Evolutionary conservation across 1,140 invertebrate species (phyloP), one percentile per base, ranked within the genome.

Genomic region (Oscheius sp.): DNA sequence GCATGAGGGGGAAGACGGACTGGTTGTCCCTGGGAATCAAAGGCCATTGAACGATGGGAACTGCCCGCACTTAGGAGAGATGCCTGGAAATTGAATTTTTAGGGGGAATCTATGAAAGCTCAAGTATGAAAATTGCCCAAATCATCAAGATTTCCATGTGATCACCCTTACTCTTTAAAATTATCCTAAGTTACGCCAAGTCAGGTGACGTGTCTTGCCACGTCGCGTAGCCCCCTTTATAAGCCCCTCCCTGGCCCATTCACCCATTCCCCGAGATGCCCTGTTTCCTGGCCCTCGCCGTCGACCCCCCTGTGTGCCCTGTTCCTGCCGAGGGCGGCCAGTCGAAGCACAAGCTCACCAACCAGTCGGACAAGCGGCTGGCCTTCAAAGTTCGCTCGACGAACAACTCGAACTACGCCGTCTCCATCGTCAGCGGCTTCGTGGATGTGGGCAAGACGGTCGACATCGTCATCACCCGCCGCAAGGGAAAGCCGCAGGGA

Each of bases 381-480:
- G 49, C 49, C 23, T 15, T 55, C 49, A 55, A 55, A 26, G 42
- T 0, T 0, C 42, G 42, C 42, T 68, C 66, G 3, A 55, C 66
- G n/a, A 68, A 68, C 36, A 68, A 68, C 49, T 68, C 66, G 23
- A 68, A 68, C 49, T 68, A 68, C 52, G 38, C 35, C 15, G 66
- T 68, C 34, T 45, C 38, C 66, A 68, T 35, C 20, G 46, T 68
- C 20, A 45, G 29, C n/a, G 66, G 66, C 20, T 28, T 68, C 1
- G 38, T 68, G 36, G 35, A 68, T 31, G 38, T 59, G 3, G 52
- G 52, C n/a, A 38, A 55, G n/a, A 52, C 46, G 2, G 46, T 34
- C n/a, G 46, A 52, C 36, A 35, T 68, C 35, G 36, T 59, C 20
- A 68, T 68, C 66, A 68, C 66, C 18, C 52, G 66, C 36, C 38